A percentile compares a stretch with the other conserved stretches of the same genome.
Evolutionary conservation across 2,113 vertebrate species (phyloP).

Genomic region (Herpailurus yagouaroundi): DNA sequence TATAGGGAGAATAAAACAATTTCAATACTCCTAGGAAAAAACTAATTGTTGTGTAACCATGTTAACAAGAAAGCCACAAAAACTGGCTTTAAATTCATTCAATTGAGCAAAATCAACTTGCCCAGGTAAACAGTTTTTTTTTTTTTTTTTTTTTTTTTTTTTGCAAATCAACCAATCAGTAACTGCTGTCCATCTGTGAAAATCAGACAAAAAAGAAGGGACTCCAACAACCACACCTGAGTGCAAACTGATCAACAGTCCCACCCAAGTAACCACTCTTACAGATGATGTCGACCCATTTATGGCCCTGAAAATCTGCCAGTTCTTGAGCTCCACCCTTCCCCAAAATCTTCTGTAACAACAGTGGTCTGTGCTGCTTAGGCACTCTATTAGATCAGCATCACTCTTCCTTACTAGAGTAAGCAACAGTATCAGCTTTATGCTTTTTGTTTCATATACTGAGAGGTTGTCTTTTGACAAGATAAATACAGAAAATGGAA

Average conservation of each 20-base stretch:
- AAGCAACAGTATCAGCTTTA: neutral
- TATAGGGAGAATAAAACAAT: conserved; percentile 40
- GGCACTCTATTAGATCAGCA: neutral
- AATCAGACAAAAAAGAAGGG: conserved; percentile 36
- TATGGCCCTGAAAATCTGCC: conserved; percentile 1
- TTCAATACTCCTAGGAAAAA: conserved; percentile 8
- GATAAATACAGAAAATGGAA: conserved; percentile 30
- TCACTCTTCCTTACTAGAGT: neutral
- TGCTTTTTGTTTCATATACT: neutral
- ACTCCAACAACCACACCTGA: conserved; percentile 7
- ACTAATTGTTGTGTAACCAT: conserved; percentile 6
- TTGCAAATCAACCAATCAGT: neutral
- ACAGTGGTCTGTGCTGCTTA: neutral
- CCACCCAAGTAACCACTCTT: conserved; percentile 35
- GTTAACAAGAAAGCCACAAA: conserved; percentile 2
- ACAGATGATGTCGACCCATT: neutral
- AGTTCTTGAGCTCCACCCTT: conserved; percentile 41
- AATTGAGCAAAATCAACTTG: conserved; percentile 1
- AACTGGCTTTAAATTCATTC: conserved; percentile 32
- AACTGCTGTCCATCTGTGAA: conserved; percentile 17
- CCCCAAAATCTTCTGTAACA: neutral
- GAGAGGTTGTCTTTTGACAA: neutral
- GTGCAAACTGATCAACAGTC: neutral
- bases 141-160: neutral
- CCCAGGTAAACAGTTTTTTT: neutral